phyloP scores from a whole-genome alignment of 1,140 invertebrate species.

The Orius insidiosus region DNA sequence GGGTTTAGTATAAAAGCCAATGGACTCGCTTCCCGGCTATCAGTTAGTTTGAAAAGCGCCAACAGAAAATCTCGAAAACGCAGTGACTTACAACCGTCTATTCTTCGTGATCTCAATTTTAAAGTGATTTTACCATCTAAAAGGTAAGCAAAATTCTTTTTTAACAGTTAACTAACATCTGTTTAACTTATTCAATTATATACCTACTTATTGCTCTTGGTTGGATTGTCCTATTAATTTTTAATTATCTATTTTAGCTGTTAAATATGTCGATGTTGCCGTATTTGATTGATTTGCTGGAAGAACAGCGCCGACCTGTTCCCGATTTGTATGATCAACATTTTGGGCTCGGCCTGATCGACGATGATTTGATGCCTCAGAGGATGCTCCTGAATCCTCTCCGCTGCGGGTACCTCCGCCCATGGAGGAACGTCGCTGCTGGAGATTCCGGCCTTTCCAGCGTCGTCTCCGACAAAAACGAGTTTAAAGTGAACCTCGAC shows the following conservation, averaged over 20 bases:
- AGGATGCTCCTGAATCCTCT: slow-evolving; percentile 17
- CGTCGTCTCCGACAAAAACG: slow-evolving; percentile 15
- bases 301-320: slow-evolving; percentile 23
- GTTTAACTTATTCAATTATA: too few relatives aligned
- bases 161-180: too few relatives aligned
- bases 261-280: slow-evolving; percentile 17
- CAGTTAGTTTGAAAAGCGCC: too few relatives aligned
- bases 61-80: too few relatives aligned
- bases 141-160: too few relatives aligned
- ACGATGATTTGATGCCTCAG: slow-evolving; percentile 21
- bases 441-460: slow-evolving; percentile 16
- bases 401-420: slow-evolving; percentile 13
- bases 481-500: slow-evolving; percentile 39
- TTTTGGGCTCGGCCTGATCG: slow-evolving; percentile 22
- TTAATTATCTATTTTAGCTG: background rate
- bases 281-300: slow-evolving; percentile 15
- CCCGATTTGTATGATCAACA: slow-evolving; percentile 24
- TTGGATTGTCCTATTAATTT: too few relatives aligned
- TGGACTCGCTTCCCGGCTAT: too few relatives aligned
- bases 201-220: too few relatives aligned
- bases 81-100: too few relatives aligned
- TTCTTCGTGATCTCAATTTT: too few relatives aligned
- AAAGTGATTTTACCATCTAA: too few relatives aligned
- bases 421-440: slow-evolving; percentile 8
- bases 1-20: too few relatives aligned